phyloP scores from a whole-genome alignment of 2,888 invertebrate species.

The Phymatocera aterrima region DNA sequence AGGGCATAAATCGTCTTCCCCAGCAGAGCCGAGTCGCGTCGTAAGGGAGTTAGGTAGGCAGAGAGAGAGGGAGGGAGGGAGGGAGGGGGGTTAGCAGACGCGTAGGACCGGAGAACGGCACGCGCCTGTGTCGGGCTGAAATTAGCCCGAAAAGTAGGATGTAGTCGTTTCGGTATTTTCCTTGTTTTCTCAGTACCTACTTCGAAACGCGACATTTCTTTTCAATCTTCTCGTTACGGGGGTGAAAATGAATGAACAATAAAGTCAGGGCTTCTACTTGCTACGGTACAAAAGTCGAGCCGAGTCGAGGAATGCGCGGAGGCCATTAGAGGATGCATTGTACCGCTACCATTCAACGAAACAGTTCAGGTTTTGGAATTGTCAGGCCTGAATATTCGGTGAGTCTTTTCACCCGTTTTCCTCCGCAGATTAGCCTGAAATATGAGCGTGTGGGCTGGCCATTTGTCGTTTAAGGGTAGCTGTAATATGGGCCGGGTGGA shows the following conservation, averaged over 20 bases:
- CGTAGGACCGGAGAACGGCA: conserved; percentile 20
- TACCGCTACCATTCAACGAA: no score
- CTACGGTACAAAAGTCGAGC: no score
- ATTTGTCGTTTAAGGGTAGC: conserved; percentile 59
- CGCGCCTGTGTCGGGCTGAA: conserved; percentile 39
- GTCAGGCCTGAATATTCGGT: conserved; percentile 60
- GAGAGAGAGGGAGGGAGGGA: no score
- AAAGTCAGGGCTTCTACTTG: no score
- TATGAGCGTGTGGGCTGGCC: conserved; percentile 51
- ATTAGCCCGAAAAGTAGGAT: conserved; percentile 31
- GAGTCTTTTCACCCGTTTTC: background rate
- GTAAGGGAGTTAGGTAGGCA: no score
- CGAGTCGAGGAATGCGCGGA: no score
- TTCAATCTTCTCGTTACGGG: background rate
- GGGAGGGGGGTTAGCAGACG: background rate
- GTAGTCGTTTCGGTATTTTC: conserved; percentile 1
- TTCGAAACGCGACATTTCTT: background rate
- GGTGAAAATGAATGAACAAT: no score
- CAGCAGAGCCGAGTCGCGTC: conserved; percentile 5
- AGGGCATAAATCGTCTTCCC: conserved; percentile 38
- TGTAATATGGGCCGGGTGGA: conserved; percentile 49
- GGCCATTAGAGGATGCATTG: no score
- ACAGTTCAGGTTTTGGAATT: no score
- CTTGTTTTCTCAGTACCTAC: background rate
- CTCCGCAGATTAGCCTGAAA: conserved; percentile 2